Evolutionary conservation across 2,797 vertebrate species (phyloP).

Genomic region (Rhinella marina): DNA sequence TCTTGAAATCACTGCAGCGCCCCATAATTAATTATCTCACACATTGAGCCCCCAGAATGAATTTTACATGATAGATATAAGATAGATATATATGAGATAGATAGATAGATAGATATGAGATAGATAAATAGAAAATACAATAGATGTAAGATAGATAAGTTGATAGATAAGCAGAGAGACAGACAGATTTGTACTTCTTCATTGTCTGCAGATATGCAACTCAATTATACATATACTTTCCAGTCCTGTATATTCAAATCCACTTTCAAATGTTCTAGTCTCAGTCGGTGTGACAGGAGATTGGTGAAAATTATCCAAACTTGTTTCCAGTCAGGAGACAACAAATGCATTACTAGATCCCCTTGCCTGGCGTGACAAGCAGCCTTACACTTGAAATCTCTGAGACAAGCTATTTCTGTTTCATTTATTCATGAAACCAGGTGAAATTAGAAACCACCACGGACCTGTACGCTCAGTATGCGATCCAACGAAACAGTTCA

Average conservation of each 20-base stretch:
- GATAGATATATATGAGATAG: too few species aligned
- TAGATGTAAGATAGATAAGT: too few species aligned
- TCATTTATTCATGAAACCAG: slow-evolving; percentile 46
- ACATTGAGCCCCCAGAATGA: too few species aligned
- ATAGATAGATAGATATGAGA: too few species aligned
- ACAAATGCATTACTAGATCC: slow-evolving; percentile 33
- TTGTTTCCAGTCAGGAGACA: slow-evolving; percentile 22
- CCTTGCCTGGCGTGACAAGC: slow-evolving; percentile 4
- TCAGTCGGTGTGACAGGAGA: slow-evolving; percentile 29
- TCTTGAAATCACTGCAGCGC: too few species aligned
- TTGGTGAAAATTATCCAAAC: slow-evolving; percentile 29
- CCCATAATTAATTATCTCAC: too few species aligned
- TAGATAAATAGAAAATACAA: too few species aligned
- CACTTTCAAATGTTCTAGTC: background rate
- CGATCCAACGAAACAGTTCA: slow-evolving; percentile 18
- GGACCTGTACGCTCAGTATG: slow-evolving; percentile 48
- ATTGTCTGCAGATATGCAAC: background rate
- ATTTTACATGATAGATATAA: too few species aligned
- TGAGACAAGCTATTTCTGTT: slow-evolving; percentile 53
- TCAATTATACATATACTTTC: background rate
- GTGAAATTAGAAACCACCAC: slow-evolving; percentile 27
- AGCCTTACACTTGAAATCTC: slow-evolving; percentile 39
- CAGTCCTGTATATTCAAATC: background rate
- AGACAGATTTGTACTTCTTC: background rate
- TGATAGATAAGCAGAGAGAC: background rate